Conservation (phyloP, 2,113 vertebrate genomes). For the Gallinago media region DNA sequence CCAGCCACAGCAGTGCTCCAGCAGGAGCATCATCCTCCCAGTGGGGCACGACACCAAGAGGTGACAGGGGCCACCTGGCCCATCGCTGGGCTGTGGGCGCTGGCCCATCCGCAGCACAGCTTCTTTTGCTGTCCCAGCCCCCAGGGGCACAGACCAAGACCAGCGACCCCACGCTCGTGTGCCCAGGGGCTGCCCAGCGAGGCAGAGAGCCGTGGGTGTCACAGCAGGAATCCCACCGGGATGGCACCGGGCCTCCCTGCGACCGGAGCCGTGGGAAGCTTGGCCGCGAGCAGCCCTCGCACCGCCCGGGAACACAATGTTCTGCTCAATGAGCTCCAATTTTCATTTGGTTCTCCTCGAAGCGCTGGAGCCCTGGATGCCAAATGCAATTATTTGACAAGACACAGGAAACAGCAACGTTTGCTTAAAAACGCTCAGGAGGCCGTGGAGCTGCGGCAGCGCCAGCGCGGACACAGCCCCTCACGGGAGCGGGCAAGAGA, state of each 20-base stretch:
- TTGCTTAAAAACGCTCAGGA: neutral
- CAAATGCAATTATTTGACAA: slow-evolving; percentile 60
- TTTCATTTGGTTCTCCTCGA: slow-evolving; percentile 38
- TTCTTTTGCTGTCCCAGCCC: neutral
- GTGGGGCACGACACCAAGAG: rapidly evolving
- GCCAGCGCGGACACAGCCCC: neutral
- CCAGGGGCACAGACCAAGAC: rapidly evolving
- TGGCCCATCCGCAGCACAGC: rapidly evolving
- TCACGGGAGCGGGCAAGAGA: neutral
- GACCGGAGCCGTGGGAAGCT: neutral
- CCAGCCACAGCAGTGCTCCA: rapidly evolving
- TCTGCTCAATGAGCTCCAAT: slow-evolving; percentile 31
- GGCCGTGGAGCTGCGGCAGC: rapidly evolving
- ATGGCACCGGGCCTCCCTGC: rapidly evolving
- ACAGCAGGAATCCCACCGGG: neutral
- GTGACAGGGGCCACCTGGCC: neutral
- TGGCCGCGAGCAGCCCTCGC: neutral
- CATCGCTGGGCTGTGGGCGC: rapidly evolving
- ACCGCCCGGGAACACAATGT: neutral
- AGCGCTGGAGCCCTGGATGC: neutral
- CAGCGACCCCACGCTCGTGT: rapidly evolving
- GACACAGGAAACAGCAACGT: slow-evolving; percentile 41
- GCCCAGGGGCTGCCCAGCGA: neutral
- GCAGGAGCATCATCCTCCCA: neutral
- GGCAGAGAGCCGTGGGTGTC: neutral